These are phyloP conservation scores for Engystomops pustulosus DNA, from an alignment of 2,113 vertebrate genomes.

Conservation along the genomic window DNA sequence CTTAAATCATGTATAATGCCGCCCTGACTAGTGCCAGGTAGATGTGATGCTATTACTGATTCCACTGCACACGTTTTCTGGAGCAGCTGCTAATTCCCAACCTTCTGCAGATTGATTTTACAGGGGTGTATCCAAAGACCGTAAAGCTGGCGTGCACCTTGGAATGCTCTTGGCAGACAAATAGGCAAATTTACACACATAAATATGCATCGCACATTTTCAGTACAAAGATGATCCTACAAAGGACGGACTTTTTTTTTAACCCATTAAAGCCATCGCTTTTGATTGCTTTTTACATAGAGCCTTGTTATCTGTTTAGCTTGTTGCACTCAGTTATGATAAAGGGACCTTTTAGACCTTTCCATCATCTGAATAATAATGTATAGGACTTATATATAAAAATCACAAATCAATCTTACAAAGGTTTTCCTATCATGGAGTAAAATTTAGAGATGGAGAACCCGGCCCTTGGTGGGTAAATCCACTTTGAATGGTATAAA, in stretches of 20 bases:
- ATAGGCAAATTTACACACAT: conserved; percentile 20
- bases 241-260: conserved; percentile 1
- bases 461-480: too few species aligned
- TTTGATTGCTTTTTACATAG: neutral
- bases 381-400: too few species aligned
- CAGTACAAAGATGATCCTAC: neutral
- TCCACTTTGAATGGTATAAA: too few species aligned
- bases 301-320: neutral
- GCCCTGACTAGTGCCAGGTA: neutral
- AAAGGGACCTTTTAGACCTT: too few species aligned
- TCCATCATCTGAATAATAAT: too few species aligned
- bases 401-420: too few species aligned
- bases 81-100: conserved; percentile 18
- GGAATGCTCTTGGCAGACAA: conserved; percentile 27
- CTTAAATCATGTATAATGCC: neutral
- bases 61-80: neutral
- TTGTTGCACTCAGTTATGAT: neutral
- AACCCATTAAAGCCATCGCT: neutral
- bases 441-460: too few species aligned
- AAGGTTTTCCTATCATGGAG: too few species aligned
- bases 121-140: conserved; percentile 17
- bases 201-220: conserved; percentile 23
- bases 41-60: neutral
- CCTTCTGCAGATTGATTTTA: conserved; percentile 19
- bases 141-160: conserved; percentile 22